Percentiles rank a stretch among this genome's conserved stretches.
phyloP scores from a whole-genome alignment of 2,113 vertebrate species.

The Paraplagusia blochii region DNA sequence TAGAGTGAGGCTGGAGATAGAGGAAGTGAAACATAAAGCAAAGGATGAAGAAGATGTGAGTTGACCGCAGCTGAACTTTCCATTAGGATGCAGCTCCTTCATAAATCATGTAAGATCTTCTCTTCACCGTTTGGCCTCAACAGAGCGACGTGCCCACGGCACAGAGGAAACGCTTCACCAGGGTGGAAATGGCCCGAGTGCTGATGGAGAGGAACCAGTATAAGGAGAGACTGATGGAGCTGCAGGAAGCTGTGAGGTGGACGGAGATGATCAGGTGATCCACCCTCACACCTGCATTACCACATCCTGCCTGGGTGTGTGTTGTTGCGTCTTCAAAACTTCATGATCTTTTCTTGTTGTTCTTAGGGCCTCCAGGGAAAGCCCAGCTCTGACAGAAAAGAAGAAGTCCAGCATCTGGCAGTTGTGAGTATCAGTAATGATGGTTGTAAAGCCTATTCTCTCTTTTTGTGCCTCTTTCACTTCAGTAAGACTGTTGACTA shows the following conservation, averaged over 20 bases:
- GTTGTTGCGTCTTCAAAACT: not conserved
- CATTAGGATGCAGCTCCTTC: not conserved
- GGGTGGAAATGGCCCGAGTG: constrained; percentile 96
- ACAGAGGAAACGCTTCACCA: constrained; percentile 93
- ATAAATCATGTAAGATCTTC: not conserved
- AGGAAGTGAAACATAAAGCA: constrained; percentile 82
- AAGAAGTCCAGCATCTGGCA: constrained; percentile 99
- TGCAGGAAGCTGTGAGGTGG: constrained; percentile 97
- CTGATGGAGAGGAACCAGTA: constrained; percentile 99
- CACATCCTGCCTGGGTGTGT: not conserved
- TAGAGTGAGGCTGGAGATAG: constrained; percentile 88
- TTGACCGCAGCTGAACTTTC: constrained; percentile 7
- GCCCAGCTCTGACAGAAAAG: constrained; percentile 90
- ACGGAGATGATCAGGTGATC: constrained; percentile 96
- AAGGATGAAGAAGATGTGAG: constrained; percentile 95
- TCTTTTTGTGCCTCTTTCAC: constrained; percentile 42
- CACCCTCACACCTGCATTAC: not conserved
- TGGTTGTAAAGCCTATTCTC: constrained; percentile 24
- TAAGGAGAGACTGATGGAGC: constrained; percentile 97
- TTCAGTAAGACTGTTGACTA: not conserved
- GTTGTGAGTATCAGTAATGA: constrained; percentile 81
- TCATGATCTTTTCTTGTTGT: constrained; percentile 7
- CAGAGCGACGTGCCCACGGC: constrained; percentile 96
- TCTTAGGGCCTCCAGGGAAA: constrained; percentile 92
- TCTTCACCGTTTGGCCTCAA: constrained; percentile 1